Conservation (phyloP, 2,113 vertebrate species). For the Oxyura jamaicensis region DNA sequence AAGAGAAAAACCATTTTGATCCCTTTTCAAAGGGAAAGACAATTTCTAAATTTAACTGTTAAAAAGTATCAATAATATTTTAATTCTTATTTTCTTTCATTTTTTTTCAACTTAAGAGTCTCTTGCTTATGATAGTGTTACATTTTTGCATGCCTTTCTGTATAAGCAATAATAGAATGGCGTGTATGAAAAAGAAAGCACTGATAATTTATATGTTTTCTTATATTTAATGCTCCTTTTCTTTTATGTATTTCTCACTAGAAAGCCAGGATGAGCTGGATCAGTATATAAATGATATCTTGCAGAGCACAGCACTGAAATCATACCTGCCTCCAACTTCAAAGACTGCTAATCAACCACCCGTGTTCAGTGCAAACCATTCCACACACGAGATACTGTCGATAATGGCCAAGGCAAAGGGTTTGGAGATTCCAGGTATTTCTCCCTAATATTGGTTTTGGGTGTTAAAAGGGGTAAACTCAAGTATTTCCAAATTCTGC, state of each 20-base stretch:
- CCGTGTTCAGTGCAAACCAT: slow-evolving; percentile 90
- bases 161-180: background rate
- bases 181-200: background rate
- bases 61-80: background rate
- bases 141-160: background rate
- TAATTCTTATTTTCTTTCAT: background rate
- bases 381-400: slow-evolving; percentile 94
- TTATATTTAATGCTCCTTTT: slow-evolving; percentile 18
- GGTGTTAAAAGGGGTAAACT: background rate
- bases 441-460: background rate
- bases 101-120: background rate
- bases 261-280: slow-evolving; percentile 87
- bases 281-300: slow-evolving; percentile 90
- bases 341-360: slow-evolving; percentile 79
- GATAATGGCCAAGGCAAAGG: slow-evolving; percentile 92
- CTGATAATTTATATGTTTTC: background rate
- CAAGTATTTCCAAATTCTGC: background rate
- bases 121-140: background rate
- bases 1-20: background rate
- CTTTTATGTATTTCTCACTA: background rate
- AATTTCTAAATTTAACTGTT: background rate
- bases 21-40: background rate
- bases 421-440: slow-evolving; percentile 90
- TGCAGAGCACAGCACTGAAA: slow-evolving; percentile 86
- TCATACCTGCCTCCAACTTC: slow-evolving; percentile 87